Evolutionary conservation across 2,113 vertebrate species (phyloP).

Genomic region (Piaya cayana): DNA sequence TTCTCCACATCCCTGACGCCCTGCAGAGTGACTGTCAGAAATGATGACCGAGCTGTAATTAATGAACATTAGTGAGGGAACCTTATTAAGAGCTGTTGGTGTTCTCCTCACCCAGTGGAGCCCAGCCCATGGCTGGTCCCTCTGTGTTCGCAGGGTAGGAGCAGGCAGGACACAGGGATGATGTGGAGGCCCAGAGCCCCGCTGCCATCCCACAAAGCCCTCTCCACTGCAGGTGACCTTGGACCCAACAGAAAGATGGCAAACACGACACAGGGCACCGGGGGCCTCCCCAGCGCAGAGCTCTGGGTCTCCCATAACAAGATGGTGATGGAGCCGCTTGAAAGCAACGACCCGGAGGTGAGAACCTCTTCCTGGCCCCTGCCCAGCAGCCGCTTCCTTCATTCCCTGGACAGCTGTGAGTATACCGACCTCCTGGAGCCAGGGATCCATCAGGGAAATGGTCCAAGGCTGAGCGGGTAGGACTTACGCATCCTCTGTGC

Average conservation of each 20-base stretch:
- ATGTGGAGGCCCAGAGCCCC: background rate
- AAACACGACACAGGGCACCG: slow-evolving; percentile 41
- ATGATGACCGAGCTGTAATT: background rate
- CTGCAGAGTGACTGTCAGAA: background rate
- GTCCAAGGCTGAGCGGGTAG: background rate
- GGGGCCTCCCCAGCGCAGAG: slow-evolving; percentile 39
- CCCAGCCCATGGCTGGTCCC: background rate
- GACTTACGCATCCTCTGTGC: background rate
- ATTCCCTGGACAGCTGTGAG: background rate
- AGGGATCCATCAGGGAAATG: background rate
- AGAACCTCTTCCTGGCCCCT: background rate
- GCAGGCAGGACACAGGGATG: background rate
- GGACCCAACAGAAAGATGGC: slow-evolving; percentile 39
- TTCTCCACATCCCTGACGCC: background rate
- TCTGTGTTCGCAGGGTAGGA: background rate
- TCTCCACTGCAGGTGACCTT: background rate
- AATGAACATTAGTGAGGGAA: background rate
- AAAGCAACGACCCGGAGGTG: slow-evolving; percentile 87
- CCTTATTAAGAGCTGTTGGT: background rate
- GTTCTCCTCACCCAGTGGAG: background rate
- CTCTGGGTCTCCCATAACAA: slow-evolving; percentile 86
- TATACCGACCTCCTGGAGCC: background rate
- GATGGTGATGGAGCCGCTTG: slow-evolving; percentile 88
- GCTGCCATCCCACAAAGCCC: background rate
- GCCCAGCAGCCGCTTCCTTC: background rate